phyloP scores from a whole-genome alignment of 2,888 invertebrate genomes.

The Synergus itoensis region DNA sequence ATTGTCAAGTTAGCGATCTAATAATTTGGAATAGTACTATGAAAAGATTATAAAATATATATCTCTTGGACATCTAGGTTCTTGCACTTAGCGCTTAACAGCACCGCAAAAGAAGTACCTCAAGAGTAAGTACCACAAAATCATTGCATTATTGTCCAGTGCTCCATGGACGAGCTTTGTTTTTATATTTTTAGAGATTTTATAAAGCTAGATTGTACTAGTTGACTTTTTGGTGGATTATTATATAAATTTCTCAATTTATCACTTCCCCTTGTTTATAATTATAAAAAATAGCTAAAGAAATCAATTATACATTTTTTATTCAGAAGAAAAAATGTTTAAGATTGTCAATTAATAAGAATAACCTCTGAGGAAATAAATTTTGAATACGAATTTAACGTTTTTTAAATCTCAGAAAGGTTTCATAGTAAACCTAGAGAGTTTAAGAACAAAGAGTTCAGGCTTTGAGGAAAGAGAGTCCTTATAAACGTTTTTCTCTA shows the following conservation, averaged over 20 bases:
- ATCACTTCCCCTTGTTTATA: neutral
- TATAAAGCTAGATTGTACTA: slow-evolving; percentile 2
- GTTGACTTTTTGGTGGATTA: slow-evolving; percentile 2
- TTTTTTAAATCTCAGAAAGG: neutral
- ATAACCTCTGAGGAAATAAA: too few species aligned
- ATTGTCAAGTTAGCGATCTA: neutral
- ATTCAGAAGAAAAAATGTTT: neutral
- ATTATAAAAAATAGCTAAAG: neutral
- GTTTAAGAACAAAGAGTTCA: too few species aligned
- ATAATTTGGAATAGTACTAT: neutral
- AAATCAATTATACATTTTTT: neutral
- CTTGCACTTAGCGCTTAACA: slow-evolving; percentile 57
- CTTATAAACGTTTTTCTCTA: neutral
- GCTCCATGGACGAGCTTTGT: neutral
- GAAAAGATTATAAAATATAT: slow-evolving; percentile 43
- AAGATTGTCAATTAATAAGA: too few species aligned
- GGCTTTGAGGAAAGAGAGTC: neutral
- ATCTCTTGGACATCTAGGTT: slow-evolving; percentile 54
- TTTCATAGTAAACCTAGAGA: neutral
- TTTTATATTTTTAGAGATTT: slow-evolving; percentile 1
- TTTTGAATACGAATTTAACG: too few species aligned
- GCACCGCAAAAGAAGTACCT: slow-evolving; percentile 55
- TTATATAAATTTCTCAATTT: slow-evolving; percentile 1
- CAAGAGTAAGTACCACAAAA: slow-evolving; percentile 53
- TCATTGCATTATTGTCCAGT: slow-evolving; percentile 18